These are phyloP conservation scores for Ophioninae sp. DNA, from an alignment of 2,888 invertebrate genomes.

Conservation along the genomic window DNA sequence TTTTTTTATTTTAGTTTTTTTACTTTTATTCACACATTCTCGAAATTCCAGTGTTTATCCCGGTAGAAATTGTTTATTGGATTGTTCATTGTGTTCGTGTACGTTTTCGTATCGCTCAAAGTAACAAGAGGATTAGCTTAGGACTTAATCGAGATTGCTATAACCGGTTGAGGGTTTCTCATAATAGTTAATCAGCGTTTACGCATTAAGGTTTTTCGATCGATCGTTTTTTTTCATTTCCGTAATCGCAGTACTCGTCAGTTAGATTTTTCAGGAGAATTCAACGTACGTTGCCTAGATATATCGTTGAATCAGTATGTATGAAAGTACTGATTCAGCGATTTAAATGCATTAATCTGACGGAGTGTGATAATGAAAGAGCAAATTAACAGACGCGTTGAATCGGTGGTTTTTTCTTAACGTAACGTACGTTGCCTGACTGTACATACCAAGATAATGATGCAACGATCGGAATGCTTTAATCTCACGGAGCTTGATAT, in stretches of 20 bases:
- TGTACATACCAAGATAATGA: background rate
- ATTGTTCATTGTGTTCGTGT: conserved; percentile 50
- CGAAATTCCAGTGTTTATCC: conserved; percentile 51
- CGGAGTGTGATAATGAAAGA: conserved; percentile 23
- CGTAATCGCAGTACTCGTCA: no score
- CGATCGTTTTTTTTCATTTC: background rate
- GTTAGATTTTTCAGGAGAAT: background rate
- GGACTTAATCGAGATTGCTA: conserved; percentile 24
- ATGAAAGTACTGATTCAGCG: background rate
- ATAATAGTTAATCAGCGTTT: conserved; percentile 35
- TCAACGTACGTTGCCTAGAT: background rate
- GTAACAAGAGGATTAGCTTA: conserved; percentile 47
- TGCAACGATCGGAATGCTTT: conserved; percentile 17
- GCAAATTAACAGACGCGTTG: conserved; percentile 53
- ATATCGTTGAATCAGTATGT: no score
- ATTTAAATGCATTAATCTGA: conserved; percentile 16
- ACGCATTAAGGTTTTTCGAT: conserved; percentile 33
- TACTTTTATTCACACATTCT: conserved; percentile 28
- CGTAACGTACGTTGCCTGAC: background rate
- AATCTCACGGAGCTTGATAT: conserved; percentile 19
- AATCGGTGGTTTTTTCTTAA: conserved; percentile 20
- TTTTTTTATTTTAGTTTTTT: conserved; percentile 30
- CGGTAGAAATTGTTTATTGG: conserved; percentile 49
- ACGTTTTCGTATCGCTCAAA: conserved; percentile 45
- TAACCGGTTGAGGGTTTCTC: conserved; percentile 46